phyloP scores from a whole-genome alignment of 2,888 invertebrate genomes.

The Liodrosophila aerea region DNA sequence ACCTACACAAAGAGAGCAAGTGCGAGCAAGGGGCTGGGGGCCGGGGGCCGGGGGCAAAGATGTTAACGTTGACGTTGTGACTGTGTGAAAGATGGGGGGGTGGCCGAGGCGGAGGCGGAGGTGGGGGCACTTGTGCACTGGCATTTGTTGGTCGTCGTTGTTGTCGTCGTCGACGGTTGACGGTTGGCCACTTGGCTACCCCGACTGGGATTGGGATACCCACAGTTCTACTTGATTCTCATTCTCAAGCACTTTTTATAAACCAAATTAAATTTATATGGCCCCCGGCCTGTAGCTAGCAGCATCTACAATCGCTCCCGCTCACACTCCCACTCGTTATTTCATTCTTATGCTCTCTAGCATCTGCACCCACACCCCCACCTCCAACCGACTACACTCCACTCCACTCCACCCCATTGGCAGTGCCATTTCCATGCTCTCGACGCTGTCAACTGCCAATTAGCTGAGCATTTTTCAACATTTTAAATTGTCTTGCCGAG shows the following conservation, averaged over 20 bases:
- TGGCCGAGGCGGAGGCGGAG: neutral
- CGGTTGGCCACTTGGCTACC: constrained; percentile 56
- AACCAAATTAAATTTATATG: constrained; percentile 72
- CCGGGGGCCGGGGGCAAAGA: neutral
- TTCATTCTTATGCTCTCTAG: neutral
- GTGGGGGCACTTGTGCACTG: neutral
- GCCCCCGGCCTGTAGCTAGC: constrained; percentile 22
- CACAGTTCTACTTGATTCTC: constrained; percentile 17
- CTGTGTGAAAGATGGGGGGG: no score
- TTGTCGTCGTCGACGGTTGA: constrained; percentile 4
- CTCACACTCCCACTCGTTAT: constrained; percentile 1
- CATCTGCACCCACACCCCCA: neutral
- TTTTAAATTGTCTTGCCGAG: constrained; percentile 72
- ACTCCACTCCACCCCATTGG: constrained; percentile 5
- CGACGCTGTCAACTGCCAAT: constrained; percentile 71
- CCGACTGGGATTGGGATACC: neutral
- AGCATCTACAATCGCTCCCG: neutral
- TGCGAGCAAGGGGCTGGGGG: neutral
- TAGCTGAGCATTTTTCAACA: constrained; percentile 74
- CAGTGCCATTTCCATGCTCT: constrained; percentile 46
- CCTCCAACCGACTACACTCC: neutral
- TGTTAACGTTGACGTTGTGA: neutral
- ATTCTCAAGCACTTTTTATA: constrained; percentile 70
- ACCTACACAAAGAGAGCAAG: constrained; percentile 7
- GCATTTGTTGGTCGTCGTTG: constrained; percentile 28